Base-by-base conservation (phyloP, 2,888 invertebrate species). In the Cryptus viduatorius region DNA sequence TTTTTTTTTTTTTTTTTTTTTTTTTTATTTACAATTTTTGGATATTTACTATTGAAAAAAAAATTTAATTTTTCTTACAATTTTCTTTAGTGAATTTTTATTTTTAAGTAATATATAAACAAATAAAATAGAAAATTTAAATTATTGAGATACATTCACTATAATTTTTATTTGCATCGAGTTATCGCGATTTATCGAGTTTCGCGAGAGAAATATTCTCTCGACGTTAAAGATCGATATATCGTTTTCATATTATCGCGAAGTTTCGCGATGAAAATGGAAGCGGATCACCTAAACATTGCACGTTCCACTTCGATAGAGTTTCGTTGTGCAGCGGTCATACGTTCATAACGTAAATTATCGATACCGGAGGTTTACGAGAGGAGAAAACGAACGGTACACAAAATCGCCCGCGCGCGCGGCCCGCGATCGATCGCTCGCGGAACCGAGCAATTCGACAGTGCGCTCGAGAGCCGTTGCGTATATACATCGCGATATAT, bases 371-470 rank as follows among this genome's bases (percentile, higher is more conserved):
- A 79, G 29, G 72, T 75, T 84, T 79, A 81, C 81, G 72, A 10
- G 65, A 79, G 37, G 79, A 79, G 83, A 83, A 86, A 78, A 80
- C 75, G 59, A 82, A 86, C 80, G 71, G 80, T 76, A 79, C 61
- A 59, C 56, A 44, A 24, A 44, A 37, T 37, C 37, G 37, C 3
- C 37, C 4, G 37, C 42, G 67, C 12, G 64, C 24, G 80, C 69
- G 76, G 75, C 56, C 81, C 69, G 59, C 56, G 77, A 80, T 78
- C 83, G 84, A 87, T 83, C 78, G 77, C 77, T 79, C 75, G 53
- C 46, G 46, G 64, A 16, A 50, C 64, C 75, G 37, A 37, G 48
- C 83, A 76, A 86, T 86, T 86, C 83, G 77, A 84, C 85, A 78
- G 82, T 79, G 68, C 75, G 64, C 73, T 29, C 59, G 59, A 61